A percentile compares a stretch with the other conserved stretches of the same genome.
Evolutionary conservation across 2,888 invertebrate genomes (phyloP).

Genomic region (Cyclophora albipunctata): DNA sequence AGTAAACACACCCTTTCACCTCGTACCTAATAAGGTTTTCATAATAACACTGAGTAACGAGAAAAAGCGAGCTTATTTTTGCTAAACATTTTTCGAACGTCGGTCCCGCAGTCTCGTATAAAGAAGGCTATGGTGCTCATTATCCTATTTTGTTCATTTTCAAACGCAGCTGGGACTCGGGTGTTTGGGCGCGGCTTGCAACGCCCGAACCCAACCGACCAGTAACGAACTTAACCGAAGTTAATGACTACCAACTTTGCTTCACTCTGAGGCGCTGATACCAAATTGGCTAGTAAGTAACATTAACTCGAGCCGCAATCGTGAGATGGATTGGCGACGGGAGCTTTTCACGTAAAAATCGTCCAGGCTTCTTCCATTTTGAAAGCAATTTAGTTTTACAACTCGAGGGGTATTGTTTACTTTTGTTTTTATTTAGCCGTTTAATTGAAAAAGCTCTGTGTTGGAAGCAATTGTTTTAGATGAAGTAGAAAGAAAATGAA

Average conservation of each 20-base stretch:
- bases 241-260: conserved; percentile 48
- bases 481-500: conserved; percentile 1
- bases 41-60: conserved; percentile 18
- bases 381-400: conserved; percentile 17
- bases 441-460: conserved; percentile 2
- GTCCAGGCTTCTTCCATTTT: conserved; percentile 19
- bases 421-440: conserved; percentile 5
- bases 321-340: conserved; percentile 32
- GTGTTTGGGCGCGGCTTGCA: conserved; percentile 20
- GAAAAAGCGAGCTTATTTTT: conserved; percentile 15
- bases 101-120: conserved; percentile 8
- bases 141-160: conserved; percentile 42
- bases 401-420: conserved; percentile 5
- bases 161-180: conserved; percentile 36
- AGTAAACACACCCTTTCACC: conserved; percentile 12
- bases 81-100: conserved; percentile 18
- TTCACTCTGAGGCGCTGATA: conserved; percentile 20
- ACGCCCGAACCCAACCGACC: conserved; percentile 19
- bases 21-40: conserved; percentile 19
- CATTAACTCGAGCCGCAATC: conserved; percentile 41
- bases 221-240: conserved; percentile 49
- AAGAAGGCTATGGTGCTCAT: conserved; percentile 25
- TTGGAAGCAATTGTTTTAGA: conserved; percentile 7
- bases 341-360: conserved; percentile 26
- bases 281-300: conserved; percentile 41